phyloP scores from a whole-genome alignment of 2,888 invertebrate genomes.

The Agriopis leucophaearia region DNA sequence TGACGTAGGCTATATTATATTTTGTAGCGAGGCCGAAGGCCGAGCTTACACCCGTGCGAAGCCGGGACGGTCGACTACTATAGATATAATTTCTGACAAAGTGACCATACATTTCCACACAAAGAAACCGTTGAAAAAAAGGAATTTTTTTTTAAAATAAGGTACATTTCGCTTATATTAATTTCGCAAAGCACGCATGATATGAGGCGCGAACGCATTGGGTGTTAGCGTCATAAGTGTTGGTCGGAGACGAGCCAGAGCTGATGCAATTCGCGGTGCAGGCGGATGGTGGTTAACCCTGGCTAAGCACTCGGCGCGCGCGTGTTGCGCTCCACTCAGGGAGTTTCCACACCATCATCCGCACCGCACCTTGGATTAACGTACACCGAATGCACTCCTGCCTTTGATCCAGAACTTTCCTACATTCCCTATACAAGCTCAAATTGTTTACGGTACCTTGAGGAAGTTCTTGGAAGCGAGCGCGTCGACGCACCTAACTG shows the following conservation, averaged over 20 bases:
- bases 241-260: slow-evolving; percentile 44
- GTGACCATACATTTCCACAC: slow-evolving; percentile 3
- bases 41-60: too few relatives aligned
- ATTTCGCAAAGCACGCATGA: slow-evolving; percentile 60
- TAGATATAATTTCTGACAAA: slow-evolving; percentile 15
- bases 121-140: neutral
- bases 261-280: slow-evolving; percentile 70
- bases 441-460: slow-evolving; percentile 44
- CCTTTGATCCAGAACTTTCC: slow-evolving; percentile 21
- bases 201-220: slow-evolving; percentile 55
- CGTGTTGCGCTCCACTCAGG: slow-evolving; percentile 52
- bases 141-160: neutral
- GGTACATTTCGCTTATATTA: slow-evolving; percentile 48
- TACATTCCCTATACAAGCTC: slow-evolving; percentile 16
- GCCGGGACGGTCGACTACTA: too few relatives aligned
- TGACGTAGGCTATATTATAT: too few relatives aligned
- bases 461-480: slow-evolving; percentile 50
- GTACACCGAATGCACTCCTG: slow-evolving; percentile 49
- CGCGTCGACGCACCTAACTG: slow-evolving; percentile 58
- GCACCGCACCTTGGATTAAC: slow-evolving; percentile 39
- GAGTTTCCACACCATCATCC: slow-evolving; percentile 60
- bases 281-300: slow-evolving; percentile 40
- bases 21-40: too few relatives aligned
- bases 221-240: slow-evolving; percentile 50
- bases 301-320: slow-evolving; percentile 59